Conservation (phyloP, 2,113 vertebrate species). For the Prunella fulvescens region DNA sequence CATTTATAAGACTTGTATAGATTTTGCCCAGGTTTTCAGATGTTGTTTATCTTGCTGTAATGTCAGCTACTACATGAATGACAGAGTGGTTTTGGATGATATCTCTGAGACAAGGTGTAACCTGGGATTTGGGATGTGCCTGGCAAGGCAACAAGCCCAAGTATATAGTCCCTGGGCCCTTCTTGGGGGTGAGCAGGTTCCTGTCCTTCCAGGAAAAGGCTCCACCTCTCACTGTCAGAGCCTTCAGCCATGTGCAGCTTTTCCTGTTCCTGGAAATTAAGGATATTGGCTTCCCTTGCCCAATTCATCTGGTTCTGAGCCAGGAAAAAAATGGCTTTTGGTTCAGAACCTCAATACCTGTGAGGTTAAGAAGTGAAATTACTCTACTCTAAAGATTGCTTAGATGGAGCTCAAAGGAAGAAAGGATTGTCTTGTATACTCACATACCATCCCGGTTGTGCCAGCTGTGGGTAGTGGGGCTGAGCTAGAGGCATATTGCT, state of each 20-base stretch:
- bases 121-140: background rate
- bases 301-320: background rate
- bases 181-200: rapidly evolving
- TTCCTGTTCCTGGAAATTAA: background rate
- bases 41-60: background rate
- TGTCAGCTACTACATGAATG: background rate
- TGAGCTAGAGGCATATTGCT: background rate
- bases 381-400: background rate
- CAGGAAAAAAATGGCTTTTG: background rate
- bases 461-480: background rate
- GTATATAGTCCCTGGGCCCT: background rate
- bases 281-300: background rate
- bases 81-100: background rate
- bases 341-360: background rate
- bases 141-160: background rate
- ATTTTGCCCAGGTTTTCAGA: background rate
- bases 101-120: background rate
- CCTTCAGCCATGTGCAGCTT: background rate
- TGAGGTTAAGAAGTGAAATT: background rate
- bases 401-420: background rate
- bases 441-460: background rate
- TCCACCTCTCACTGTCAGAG: background rate
- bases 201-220: background rate
- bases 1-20: background rate
- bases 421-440: background rate